Evolutionary conservation across 64 coral and sea anemone genomes (phyloP).

Genomic region (Porites australiensis): DNA sequence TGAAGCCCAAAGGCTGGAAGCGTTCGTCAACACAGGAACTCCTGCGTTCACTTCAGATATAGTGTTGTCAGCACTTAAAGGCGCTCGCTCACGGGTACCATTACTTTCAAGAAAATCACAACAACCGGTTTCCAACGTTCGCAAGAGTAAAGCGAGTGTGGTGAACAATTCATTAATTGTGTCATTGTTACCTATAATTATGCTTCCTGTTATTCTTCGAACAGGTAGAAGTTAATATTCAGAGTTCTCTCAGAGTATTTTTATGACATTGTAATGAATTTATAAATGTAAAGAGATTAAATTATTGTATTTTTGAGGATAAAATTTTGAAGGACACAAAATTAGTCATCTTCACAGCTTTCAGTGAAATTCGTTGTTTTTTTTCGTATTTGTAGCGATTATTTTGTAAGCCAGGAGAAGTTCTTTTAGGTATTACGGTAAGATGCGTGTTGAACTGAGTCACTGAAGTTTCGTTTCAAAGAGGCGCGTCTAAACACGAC

Average conservation of each 20-base stretch:
- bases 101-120: constrained; percentile 27
- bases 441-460: no score
- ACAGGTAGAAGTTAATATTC: constrained; percentile 31
- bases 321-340: background rate
- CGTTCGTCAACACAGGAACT: constrained; percentile 88
- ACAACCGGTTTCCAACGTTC: background rate
- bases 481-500: background rate
- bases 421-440: no score
- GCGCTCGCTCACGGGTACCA: constrained; percentile 65
- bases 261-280: constrained; percentile 32
- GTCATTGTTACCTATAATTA: constrained; percentile 18
- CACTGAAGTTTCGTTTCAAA: background rate
- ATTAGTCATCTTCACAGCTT: background rate
- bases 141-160: background rate
- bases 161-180: constrained; percentile 31
- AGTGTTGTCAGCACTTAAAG: constrained; percentile 81
- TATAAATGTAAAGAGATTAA: constrained; percentile 34
- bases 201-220: constrained; percentile 36
- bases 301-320: constrained; percentile 48
- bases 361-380: background rate
- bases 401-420: background rate
- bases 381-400: background rate
- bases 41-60: constrained; percentile 92
- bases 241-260: constrained; percentile 29
- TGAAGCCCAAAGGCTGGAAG: constrained; percentile 96